Evolutionary conservation across 1,140 invertebrate genomes (phyloP).

Genomic region (Tetramorium parvispinum): DNA sequence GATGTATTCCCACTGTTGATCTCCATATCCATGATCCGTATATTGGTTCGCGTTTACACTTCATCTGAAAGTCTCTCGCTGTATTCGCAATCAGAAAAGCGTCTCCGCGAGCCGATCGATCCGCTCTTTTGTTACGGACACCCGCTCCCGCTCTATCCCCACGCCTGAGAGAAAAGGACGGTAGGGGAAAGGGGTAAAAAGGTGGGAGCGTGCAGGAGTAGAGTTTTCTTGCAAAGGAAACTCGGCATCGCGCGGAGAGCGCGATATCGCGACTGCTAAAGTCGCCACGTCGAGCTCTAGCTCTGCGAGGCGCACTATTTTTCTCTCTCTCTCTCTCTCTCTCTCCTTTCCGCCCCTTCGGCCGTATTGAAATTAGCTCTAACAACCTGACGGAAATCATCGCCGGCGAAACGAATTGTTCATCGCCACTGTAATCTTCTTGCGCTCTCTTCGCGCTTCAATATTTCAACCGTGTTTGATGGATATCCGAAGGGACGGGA

Average conservation of each 20-base stretch:
- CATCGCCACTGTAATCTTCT: neutral
- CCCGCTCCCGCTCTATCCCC: conserved; percentile 21
- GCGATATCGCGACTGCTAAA: conserved; percentile 24
- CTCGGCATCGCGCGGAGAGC: conserved; percentile 47
- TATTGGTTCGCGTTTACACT: conserved; percentile 55
- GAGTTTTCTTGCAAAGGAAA: conserved; percentile 34
- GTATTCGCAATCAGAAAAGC: conserved; percentile 66
- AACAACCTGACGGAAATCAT: neutral
- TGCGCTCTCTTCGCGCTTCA: neutral
- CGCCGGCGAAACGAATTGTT: neutral
- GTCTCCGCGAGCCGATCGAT: conserved; percentile 70
- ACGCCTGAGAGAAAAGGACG: conserved; percentile 23
- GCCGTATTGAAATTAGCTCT: conserved; percentile 27
- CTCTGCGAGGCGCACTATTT: neutral
- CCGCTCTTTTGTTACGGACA: conserved; percentile 66
- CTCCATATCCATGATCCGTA: conserved; percentile 25
- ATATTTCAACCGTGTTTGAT: neutral
- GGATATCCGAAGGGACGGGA: neutral
- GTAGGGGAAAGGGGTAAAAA: neutral
- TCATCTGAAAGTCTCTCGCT: conserved; percentile 60
- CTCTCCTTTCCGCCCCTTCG: too few species aligned
- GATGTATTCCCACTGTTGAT: conserved; percentile 19
- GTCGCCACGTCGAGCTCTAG: conserved; percentile 8
- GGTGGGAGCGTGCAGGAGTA: neutral
- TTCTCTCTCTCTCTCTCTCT: neutral